These are phyloP conservation scores for Tupaia chinensis DNA, from an alignment of 2,113 vertebrate species.

Conservation along the genomic window DNA sequence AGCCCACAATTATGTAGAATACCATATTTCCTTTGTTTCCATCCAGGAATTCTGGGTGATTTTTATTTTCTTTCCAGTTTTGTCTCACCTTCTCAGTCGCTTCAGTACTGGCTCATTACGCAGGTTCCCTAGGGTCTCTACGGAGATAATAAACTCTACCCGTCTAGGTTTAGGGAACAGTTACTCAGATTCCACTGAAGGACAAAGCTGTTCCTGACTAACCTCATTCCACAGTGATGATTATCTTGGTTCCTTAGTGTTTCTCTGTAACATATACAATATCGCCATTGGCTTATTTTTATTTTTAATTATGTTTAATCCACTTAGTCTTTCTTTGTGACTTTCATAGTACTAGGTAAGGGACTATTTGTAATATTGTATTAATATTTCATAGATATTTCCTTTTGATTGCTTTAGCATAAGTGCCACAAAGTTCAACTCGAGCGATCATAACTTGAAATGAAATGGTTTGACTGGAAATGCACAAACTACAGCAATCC, in stretches of 20 bases:
- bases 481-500: neutral
- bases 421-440: neutral
- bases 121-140: neutral
- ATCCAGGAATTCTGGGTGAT: neutral
- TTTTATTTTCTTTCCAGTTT: slow-evolving; percentile 8
- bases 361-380: neutral
- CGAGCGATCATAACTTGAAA: neutral
- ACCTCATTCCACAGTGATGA: neutral
- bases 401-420: slow-evolving; percentile 2
- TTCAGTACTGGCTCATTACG: neutral
- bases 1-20: neutral
- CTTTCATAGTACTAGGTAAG: neutral
- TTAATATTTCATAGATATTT: neutral
- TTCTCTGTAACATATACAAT: neutral
- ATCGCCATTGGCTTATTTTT: slow-evolving; percentile 9
- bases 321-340: slow-evolving; percentile 33
- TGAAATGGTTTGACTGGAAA: neutral
- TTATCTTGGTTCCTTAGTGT: neutral
- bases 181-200: neutral
- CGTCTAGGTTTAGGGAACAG: neutral
- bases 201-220: neutral
- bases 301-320: neutral
- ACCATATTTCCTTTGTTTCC: neutral
- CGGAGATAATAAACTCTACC: neutral
- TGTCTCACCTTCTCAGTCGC: slow-evolving; percentile 3